These are phyloP conservation scores for Ctenochaetus hawaiiensis DNA, from an alignment of 2,797 vertebrate species.

Conservation along the genomic window DNA sequence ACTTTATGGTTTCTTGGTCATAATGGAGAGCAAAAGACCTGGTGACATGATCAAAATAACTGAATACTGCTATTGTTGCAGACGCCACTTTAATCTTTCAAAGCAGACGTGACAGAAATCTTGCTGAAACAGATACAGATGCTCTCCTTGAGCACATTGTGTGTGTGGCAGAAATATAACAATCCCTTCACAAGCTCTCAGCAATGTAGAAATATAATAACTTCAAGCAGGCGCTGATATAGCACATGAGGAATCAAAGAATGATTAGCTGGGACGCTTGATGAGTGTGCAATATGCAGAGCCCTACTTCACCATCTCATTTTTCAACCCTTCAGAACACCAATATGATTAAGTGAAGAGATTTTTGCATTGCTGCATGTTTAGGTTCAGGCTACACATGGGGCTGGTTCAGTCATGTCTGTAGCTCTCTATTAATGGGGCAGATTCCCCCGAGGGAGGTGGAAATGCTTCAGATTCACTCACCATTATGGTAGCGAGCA, in stretches of 20 bases:
- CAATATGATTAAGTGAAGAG: slow-evolving; percentile 36
- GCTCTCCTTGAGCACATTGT: slow-evolving; percentile 12
- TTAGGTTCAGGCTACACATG: slow-evolving; percentile 51
- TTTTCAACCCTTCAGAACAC: slow-evolving; percentile 47
- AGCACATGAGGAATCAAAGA: slow-evolving; percentile 56
- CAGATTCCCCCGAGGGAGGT: slow-evolving; percentile 41
- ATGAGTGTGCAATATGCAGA: slow-evolving; percentile 53
- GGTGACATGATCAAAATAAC: slow-evolving; percentile 18
- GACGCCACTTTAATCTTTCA: slow-evolving; percentile 24
- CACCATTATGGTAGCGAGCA: slow-evolving; percentile 29
- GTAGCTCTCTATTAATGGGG: slow-evolving; percentile 61
- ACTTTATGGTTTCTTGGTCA: slow-evolving; percentile 10
- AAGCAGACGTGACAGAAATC: slow-evolving; percentile 50
- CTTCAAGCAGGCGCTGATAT: slow-evolving; percentile 56
- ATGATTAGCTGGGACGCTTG: slow-evolving; percentile 56
- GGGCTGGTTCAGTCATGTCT: slow-evolving; percentile 52
- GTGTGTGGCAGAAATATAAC: slow-evolving; percentile 25
- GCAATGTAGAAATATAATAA: slow-evolving; percentile 36
- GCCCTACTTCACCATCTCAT: slow-evolving; percentile 32
- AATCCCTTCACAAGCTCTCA: slow-evolving; percentile 39
- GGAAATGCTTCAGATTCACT: slow-evolving; percentile 54
- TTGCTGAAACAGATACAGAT: slow-evolving; percentile 24
- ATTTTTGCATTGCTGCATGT: slow-evolving; percentile 58
- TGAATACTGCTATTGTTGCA: slow-evolving; percentile 14
- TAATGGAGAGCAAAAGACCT: slow-evolving; percentile 2